Conservation (phyloP, 1,140 invertebrate genomes). For the Hypsibius dujardini region DNA sequence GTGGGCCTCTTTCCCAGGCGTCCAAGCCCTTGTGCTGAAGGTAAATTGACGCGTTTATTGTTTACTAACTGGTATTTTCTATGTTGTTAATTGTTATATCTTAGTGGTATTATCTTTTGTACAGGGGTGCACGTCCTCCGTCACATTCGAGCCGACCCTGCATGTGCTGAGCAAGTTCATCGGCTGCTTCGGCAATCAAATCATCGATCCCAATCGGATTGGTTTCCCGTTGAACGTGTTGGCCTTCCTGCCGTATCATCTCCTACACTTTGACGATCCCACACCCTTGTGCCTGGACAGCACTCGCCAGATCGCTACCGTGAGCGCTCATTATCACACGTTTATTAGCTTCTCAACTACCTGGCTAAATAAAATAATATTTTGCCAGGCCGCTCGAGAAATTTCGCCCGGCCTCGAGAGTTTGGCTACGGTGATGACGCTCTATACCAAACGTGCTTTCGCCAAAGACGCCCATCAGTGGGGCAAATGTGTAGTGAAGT, state of each 20-base stretch:
- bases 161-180: constrained; percentile 66
- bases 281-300: constrained; percentile 76
- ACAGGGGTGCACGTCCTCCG: constrained; percentile 45
- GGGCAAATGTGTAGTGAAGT: constrained; percentile 98
- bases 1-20: constrained; percentile 67
- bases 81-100: constrained; percentile 9
- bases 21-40: constrained; percentile 75
- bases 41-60: too few species aligned
- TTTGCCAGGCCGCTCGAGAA: constrained; percentile 60
- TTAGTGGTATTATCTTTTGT: constrained; percentile 27
- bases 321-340: neutral
- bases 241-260: constrained; percentile 81
- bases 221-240: constrained; percentile 94
- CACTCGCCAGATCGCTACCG: constrained; percentile 67
- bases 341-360: constrained; percentile 13
- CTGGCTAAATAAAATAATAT: constrained; percentile 22
- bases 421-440: constrained; percentile 89
- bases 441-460: constrained; percentile 85
- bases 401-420: constrained; percentile 82
- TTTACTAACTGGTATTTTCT: neutral
- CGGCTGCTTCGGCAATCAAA: constrained; percentile 60
- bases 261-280: constrained; percentile 86
- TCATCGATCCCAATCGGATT: constrained; percentile 68
- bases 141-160: constrained; percentile 39
- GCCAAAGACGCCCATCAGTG: constrained; percentile 97